Percentiles rank a stretch among this genome's conserved stretches.
These are phyloP conservation scores for Tipula confusa DNA, from an alignment of 2,888 invertebrate species.

Conservation along the genomic window DNA sequence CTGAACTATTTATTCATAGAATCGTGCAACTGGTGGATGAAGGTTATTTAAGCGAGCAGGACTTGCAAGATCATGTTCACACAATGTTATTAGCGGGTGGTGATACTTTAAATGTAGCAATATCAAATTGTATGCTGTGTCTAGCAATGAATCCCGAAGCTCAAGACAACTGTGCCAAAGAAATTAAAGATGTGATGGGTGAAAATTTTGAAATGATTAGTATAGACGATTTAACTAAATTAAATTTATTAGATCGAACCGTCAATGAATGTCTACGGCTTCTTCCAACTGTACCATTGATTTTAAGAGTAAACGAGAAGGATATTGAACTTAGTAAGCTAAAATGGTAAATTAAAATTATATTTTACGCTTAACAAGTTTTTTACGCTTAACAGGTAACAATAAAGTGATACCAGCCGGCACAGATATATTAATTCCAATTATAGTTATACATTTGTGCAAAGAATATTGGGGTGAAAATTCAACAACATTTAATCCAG, in stretches of 20 bases:
- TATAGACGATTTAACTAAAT: neutral
- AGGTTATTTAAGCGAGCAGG: neutral
- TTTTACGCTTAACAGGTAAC: neutral
- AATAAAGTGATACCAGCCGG: neutral
- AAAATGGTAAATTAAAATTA: neutral
- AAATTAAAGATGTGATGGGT: neutral
- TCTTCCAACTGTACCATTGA: neutral
- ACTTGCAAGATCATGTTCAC: neutral
- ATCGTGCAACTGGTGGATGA: neutral
- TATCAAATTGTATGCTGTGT: neutral
- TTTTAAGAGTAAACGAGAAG: neutral
- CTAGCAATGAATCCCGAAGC: neutral
- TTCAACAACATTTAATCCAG: neutral
- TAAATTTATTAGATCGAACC: neutral
- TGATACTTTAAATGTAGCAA: neutral
- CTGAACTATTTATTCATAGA: neutral
- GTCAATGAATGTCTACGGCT: neutral
- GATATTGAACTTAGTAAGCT: neutral
- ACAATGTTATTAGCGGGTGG: neutral
- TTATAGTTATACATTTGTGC: neutral
- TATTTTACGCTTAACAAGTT: neutral
- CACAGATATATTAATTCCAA: neutral
- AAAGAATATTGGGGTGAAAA: constrained; percentile 7
- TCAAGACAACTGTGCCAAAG: neutral
- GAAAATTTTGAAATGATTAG: neutral